phyloP scores from a whole-genome alignment of 1,140 invertebrate species.

The Rhynchophorus ferrugineus region DNA sequence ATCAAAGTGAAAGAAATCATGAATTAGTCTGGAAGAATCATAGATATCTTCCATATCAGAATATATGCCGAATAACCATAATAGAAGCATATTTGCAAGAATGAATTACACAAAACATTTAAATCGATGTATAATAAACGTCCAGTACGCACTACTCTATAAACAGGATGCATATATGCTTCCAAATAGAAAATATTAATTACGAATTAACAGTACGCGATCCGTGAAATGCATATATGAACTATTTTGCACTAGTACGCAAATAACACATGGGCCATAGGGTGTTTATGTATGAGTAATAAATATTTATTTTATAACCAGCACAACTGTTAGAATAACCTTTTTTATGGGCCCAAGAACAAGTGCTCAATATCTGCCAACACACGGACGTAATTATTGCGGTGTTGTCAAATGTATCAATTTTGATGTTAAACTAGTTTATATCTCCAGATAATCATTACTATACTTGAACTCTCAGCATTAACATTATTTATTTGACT shows the following conservation, averaged over 20 bases:
- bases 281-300: slow-evolving; percentile 17
- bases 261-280: slow-evolving; percentile 7
- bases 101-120: too few species aligned
- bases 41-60: too few species aligned
- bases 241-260: background rate
- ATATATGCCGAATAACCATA: too few species aligned
- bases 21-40: too few species aligned
- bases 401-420: slow-evolving; percentile 4
- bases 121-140: too few species aligned
- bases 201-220: too few species aligned
- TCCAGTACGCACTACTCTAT: too few species aligned
- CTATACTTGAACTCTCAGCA: background rate
- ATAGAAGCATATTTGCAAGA: too few species aligned
- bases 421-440: background rate
- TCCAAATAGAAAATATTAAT: too few species aligned
- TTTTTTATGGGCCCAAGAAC: slow-evolving; percentile 16
- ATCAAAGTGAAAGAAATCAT: too few species aligned
- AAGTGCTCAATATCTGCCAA: slow-evolving; percentile 11
- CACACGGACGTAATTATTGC: slow-evolving; percentile 1
- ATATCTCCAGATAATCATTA: background rate
- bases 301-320: slow-evolving; percentile 23
- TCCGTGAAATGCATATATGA: background rate
- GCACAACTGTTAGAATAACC: slow-evolving; percentile 10
- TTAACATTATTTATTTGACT: background rate
- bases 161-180: too few species aligned